A percentile compares a stretch with the other conserved stretches of the same genome.
phyloP scores from a whole-genome alignment of 2,797 vertebrate species.

The Scleropages formosus region DNA sequence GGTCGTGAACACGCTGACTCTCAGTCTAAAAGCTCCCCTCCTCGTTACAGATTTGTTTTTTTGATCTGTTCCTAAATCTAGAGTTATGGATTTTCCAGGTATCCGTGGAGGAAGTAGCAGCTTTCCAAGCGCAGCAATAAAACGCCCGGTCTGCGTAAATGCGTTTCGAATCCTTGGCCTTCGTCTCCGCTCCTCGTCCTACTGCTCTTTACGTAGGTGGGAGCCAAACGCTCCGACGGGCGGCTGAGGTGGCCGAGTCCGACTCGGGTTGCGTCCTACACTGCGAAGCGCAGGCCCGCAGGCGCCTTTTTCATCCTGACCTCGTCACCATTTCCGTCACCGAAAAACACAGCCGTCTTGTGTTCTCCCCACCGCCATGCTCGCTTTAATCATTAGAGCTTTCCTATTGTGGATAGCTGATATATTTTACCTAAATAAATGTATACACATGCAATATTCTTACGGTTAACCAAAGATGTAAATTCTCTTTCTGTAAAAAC shows the following conservation, averaged over 20 bases:
- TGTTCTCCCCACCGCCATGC: not conserved
- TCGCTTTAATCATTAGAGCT: constrained; percentile 36
- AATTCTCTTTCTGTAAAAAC: constrained; percentile 63
- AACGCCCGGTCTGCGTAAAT: constrained; percentile 14
- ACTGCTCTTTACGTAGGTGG: not conserved
- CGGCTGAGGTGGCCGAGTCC: not conserved
- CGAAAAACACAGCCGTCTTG: not conserved
- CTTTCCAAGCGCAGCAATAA: constrained; percentile 29
- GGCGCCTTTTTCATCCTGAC: too few species aligned
- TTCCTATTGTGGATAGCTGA: constrained; percentile 46
- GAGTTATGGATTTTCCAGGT: constrained; percentile 40
- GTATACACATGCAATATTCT: constrained; percentile 55
- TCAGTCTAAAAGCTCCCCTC: not conserved
- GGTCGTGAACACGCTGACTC: not conserved
- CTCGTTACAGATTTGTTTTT: constrained; percentile 19
- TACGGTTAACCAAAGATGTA: constrained; percentile 63
- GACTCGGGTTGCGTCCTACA: not conserved
- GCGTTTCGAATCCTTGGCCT: constrained; percentile 20
- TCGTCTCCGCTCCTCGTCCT: not conserved
- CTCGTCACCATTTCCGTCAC: too few species aligned
- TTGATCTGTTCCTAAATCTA: constrained; percentile 30
- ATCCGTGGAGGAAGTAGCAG: constrained; percentile 33
- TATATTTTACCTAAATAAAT: constrained; percentile 56
- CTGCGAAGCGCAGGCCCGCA: not conserved
- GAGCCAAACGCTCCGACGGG: constrained; percentile 15